Conservation (phyloP, 2,113 vertebrate species). For the Oriolus oriolus region DNA sequence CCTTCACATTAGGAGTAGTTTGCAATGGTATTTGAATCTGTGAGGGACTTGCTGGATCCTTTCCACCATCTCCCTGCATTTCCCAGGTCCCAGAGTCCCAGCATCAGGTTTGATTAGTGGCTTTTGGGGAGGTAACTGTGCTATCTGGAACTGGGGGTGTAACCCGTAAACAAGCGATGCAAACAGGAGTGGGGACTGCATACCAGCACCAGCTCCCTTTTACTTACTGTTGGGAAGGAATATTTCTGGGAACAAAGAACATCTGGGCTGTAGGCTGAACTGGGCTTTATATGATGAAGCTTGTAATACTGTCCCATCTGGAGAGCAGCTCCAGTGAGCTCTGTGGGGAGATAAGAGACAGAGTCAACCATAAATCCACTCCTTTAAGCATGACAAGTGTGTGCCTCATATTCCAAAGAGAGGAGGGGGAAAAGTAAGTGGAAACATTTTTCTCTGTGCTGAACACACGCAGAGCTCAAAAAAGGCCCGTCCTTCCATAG, state of each 20-base stretch:
- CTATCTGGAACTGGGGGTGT: background rate
- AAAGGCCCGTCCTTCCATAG: background rate
- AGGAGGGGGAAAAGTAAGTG: constrained; percentile 62
- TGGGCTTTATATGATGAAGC: constrained; percentile 50
- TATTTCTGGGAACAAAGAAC: constrained; percentile 67
- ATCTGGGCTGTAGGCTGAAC: constrained; percentile 55
- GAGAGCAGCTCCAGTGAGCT: constrained; percentile 59
- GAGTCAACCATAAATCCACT: constrained; percentile 65
- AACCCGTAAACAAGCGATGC: background rate
- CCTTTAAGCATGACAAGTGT: constrained; percentile 66
- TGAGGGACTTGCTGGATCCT: background rate
- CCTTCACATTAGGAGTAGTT: background rate
- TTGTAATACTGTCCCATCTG: constrained; percentile 65
- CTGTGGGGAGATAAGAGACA: constrained; percentile 62
- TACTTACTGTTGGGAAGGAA: constrained; percentile 34
- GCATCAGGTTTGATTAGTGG: background rate
- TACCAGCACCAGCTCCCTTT: background rate
- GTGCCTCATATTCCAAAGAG: constrained; percentile 60
- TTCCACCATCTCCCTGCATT: background rate
- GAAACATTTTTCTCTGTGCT: constrained; percentile 60
- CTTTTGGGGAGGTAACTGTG: background rate
- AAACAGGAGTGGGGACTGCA: background rate
- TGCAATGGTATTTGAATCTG: background rate
- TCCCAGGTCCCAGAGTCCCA: background rate
- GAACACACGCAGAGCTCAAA: constrained; percentile 53